Conservation (phyloP, 2,113 vertebrate species). For the Anseranas semipalmata region DNA sequence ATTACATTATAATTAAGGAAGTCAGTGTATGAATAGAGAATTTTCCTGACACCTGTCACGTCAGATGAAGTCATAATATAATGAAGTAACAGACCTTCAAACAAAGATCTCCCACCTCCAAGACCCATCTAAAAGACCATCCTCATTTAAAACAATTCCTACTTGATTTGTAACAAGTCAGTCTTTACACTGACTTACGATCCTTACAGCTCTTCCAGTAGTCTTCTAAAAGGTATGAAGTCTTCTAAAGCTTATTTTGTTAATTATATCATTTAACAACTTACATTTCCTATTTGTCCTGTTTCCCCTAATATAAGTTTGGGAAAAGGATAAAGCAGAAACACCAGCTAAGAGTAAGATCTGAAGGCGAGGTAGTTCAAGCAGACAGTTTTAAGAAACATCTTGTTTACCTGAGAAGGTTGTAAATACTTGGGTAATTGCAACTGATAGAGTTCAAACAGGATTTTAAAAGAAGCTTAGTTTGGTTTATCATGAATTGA, state of each 20-base stretch:
- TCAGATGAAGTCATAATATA: not conserved
- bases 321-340: not conserved
- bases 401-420: not conserved
- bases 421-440: not conserved
- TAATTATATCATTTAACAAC: not conserved
- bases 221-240: not conserved
- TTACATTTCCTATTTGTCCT: not conserved
- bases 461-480: not conserved
- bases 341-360: not conserved
- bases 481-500: not conserved
- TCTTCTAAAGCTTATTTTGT: not conserved
- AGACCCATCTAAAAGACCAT: not conserved
- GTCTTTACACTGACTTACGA: not conserved
- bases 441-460: not conserved
- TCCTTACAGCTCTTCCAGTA: not conserved
- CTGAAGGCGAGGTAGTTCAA: not conserved
- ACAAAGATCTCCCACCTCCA: not conserved
- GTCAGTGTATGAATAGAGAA: not conserved
- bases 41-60: rapidly evolving
- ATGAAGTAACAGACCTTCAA: not conserved
- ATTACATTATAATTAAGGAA: not conserved
- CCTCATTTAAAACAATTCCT: not conserved
- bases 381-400: not conserved
- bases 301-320: not conserved
- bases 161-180: not conserved